phyloP scores from a whole-genome alignment of 1,140 invertebrate genomes.

The Drosophila baimaii region DNA sequence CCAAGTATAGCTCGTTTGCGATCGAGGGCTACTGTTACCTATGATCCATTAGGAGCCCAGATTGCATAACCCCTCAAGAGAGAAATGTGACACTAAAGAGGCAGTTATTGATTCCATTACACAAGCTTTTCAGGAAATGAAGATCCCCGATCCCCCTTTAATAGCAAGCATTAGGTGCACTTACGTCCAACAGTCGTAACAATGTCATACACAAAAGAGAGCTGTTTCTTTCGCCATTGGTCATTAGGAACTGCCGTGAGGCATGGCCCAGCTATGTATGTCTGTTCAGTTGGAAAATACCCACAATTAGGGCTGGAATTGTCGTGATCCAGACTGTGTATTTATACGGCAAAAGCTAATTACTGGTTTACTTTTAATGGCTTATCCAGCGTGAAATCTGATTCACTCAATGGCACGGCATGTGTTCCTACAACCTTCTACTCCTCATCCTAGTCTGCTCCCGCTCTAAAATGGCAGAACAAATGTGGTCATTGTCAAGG shows the following conservation, averaged over 20 bases:
- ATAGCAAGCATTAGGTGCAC: slow-evolving; percentile 12
- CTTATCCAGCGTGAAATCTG: slow-evolving; percentile 55
- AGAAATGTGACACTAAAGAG: slow-evolving; percentile 12
- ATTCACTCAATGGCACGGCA: slow-evolving; percentile 43
- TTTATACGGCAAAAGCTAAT: slow-evolving; percentile 38
- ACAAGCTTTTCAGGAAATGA: slow-evolving; percentile 7
- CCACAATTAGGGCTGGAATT: slow-evolving; percentile 42
- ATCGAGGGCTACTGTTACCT: slow-evolving; percentile 44
- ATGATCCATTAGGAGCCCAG: slow-evolving; percentile 16
- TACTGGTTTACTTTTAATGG: slow-evolving; percentile 12
- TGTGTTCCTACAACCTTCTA: background rate
- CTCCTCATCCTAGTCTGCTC: background rate
- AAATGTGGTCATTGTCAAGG: slow-evolving; percentile 29
- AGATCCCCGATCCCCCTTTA: slow-evolving; percentile 14
- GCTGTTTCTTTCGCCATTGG: slow-evolving; percentile 8
- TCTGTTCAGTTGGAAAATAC: slow-evolving; percentile 40
- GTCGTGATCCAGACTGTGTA: slow-evolving; percentile 27
- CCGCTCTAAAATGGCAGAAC: slow-evolving; percentile 8
- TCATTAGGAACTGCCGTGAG: slow-evolving; percentile 36
- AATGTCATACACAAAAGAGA: slow-evolving; percentile 11
- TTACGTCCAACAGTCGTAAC: background rate
- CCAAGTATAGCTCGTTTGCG: slow-evolving; percentile 23
- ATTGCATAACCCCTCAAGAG: slow-evolving; percentile 32
- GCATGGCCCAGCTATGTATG: slow-evolving; percentile 42
- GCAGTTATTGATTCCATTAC: slow-evolving; percentile 10